Percentiles rank a stretch among this genome's conserved stretches.
Conservation (phyloP, 2,888 invertebrate genomes). For the Cataglyphis cursor region DNA sequence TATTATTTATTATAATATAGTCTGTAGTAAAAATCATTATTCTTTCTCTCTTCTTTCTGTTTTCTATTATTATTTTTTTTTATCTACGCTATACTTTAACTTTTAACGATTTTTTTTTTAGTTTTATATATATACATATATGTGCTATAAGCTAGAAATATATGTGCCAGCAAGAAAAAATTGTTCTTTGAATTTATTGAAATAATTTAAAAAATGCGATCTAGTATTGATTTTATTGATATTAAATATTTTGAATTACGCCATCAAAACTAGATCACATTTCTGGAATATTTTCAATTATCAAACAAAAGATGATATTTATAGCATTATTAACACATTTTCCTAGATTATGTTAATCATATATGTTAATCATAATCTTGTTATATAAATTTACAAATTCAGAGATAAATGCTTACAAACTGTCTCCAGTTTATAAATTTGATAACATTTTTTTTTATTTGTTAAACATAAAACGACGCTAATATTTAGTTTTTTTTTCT, state of each 20-base stretch:
- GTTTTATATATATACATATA: neutral
- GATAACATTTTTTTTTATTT: neutral
- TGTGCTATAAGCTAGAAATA: neutral
- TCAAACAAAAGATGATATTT: neutral
- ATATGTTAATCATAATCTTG: neutral
- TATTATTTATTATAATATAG: conserved; percentile 3
- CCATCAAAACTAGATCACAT: neutral
- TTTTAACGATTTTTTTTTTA: neutral
- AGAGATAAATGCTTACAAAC: neutral
- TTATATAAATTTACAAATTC: conserved; percentile 2
- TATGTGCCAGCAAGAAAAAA: neutral
- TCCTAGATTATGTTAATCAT: neutral
- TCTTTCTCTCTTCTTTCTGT: neutral
- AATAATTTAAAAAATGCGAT: neutral
- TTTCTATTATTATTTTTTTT: neutral
- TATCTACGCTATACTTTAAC: neutral
- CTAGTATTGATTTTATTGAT: neutral
- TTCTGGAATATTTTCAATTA: neutral
- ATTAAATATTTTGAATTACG: neutral
- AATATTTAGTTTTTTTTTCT: neutral
- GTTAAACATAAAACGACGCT: neutral
- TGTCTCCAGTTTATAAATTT: neutral
- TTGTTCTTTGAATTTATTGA: neutral
- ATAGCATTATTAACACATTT: neutral
- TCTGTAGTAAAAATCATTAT: neutral